phyloP scores from a whole-genome alignment of 2,888 invertebrate species.

The Carpatolechia fugitivella region DNA sequence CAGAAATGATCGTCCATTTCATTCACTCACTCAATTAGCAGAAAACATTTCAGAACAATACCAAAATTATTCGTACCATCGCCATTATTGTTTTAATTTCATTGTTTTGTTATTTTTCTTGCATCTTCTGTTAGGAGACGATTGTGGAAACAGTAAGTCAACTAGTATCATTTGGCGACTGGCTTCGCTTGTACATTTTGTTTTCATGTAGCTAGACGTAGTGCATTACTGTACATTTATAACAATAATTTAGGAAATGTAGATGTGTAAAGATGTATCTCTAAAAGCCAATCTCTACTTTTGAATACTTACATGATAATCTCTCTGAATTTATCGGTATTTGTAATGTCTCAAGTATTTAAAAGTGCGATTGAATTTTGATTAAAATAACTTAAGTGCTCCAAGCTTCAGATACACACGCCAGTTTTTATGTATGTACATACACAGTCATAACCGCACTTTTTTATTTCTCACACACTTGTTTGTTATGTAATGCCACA shows the following conservation, averaged over 20 bases:
- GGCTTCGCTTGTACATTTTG: conserved; percentile 61
- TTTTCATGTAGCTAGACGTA: conserved; percentile 41
- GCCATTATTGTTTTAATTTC: conserved; percentile 67
- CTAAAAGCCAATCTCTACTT: neutral
- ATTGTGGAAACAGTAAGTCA: conserved; percentile 79
- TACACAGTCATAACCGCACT: neutral
- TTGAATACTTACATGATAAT: neutral
- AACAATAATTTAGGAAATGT: neutral
- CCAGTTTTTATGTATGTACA: neutral
- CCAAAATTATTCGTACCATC: conserved; percentile 49
- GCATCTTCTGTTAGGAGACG: conserved; percentile 80
- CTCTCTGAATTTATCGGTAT: too few species aligned
- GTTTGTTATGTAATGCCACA: too few species aligned
- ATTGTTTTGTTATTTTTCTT: conserved; percentile 70
- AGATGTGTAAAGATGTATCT: neutral
- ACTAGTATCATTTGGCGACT: conserved; percentile 67
- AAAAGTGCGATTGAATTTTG: too few species aligned
- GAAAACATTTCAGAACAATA: conserved; percentile 37
- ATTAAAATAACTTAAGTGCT: neutral
- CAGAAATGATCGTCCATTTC: conserved; percentile 24
- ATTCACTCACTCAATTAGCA: conserved; percentile 48
- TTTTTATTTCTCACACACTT: too few species aligned
- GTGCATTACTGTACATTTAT: neutral
- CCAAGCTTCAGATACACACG: neutral
- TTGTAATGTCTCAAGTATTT: too few species aligned